Evolutionary conservation across 2,797 vertebrate genomes (phyloP).

Genomic region (Sciurus vulgaris): DNA sequence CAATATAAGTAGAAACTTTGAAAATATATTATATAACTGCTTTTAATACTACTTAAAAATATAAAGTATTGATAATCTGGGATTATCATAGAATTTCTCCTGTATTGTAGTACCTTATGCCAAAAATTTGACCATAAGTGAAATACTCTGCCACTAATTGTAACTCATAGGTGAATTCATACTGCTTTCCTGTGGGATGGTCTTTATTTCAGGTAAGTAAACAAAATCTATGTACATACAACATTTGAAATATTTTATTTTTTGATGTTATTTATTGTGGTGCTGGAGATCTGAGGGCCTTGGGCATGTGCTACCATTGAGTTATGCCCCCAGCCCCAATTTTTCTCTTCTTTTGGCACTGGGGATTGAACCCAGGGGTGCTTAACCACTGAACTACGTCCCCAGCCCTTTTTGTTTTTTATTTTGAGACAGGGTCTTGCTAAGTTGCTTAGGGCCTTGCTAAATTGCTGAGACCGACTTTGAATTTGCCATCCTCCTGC

Average conservation of each 20-base stretch:
- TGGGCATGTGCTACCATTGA: neutral
- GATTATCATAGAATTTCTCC: conserved; percentile 43
- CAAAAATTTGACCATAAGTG: neutral
- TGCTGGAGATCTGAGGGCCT: neutral
- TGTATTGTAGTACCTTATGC: neutral
- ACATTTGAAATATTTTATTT: conserved; percentile 16
- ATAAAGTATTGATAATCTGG: conserved; percentile 38
- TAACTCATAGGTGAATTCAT: conserved; percentile 41
- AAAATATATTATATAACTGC: neutral
- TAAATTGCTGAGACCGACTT: too few relatives aligned
- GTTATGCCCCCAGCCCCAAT: too few relatives aligned
- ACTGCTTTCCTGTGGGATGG: conserved; percentile 44
- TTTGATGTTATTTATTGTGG: neutral
- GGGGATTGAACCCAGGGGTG: too few relatives aligned
- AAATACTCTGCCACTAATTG: neutral
- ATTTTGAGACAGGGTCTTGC: too few relatives aligned
- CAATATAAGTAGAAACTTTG: neutral
- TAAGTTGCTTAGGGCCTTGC: too few relatives aligned
- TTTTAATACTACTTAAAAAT: conserved; percentile 52
- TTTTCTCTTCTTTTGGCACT: too few relatives aligned
- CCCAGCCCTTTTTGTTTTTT: too few relatives aligned
- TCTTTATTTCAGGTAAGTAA: conserved; percentile 50
- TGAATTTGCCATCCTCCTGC: too few relatives aligned
- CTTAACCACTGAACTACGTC: too few relatives aligned
- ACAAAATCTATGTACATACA: neutral